Evolutionary conservation across 1,140 invertebrate species (phyloP).

Genomic region (Stenopsyche tienmushanensis): DNA sequence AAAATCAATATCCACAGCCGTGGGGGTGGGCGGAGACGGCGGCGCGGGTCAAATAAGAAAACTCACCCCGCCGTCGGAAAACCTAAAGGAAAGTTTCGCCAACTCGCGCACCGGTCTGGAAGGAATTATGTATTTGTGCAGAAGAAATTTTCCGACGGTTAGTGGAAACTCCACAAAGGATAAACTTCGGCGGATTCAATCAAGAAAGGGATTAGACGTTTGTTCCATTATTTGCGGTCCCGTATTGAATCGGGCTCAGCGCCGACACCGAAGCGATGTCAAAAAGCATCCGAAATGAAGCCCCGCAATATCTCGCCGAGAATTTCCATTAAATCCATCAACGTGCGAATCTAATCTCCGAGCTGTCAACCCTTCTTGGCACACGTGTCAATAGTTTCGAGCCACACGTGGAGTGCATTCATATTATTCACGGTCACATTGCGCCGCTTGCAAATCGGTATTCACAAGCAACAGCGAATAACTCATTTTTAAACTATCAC

Average conservation of each 20-base stretch:
- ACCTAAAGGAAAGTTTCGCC: constrained; percentile 30
- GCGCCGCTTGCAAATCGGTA: too few species aligned
- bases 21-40: constrained; percentile 14
- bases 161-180: background rate
- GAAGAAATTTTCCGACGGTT: constrained; percentile 3
- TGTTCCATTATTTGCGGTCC: constrained; percentile 4
- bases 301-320: too few species aligned
- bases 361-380: too few species aligned
- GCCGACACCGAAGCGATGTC: too few species aligned
- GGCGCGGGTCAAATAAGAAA: constrained; percentile 39
- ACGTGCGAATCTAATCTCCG: too few species aligned
- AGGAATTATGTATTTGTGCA: constrained; percentile 38
- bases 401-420: too few species aligned
- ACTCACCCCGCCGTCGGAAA: constrained; percentile 33
- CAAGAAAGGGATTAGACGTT: constrained; percentile 32
- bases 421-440: too few species aligned
- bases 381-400: too few species aligned
- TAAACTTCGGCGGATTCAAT: constrained; percentile 39
- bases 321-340: too few species aligned
- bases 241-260: background rate
- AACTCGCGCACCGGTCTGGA: constrained; percentile 30
- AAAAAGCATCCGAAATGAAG: too few species aligned
- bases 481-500: too few species aligned
- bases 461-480: too few species aligned
- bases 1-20: constrained; percentile 41